These are phyloP conservation scores for Phoxinus phoxinus DNA, from an alignment of 2,113 vertebrate species.

Conservation along the genomic window DNA sequence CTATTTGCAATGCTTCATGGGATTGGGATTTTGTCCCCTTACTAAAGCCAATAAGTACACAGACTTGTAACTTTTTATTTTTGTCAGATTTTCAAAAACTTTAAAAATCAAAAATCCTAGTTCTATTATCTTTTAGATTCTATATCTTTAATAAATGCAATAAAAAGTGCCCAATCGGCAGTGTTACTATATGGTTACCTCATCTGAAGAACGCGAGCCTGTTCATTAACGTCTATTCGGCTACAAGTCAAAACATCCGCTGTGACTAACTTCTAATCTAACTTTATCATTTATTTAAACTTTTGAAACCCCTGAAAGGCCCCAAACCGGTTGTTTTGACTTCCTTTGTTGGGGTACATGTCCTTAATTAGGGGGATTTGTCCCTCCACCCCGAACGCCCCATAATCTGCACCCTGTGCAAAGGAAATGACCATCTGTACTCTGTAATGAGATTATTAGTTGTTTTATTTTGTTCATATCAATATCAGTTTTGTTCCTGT, in stretches of 20 bases:
- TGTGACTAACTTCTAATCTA: not conserved
- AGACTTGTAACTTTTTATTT: too few relatives aligned
- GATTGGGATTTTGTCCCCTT: too few relatives aligned
- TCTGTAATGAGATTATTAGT: not conserved
- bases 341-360: not conserved
- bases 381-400: not conserved
- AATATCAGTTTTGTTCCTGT: not conserved
- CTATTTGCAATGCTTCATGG: too few relatives aligned
- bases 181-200: too few relatives aligned
- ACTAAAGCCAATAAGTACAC: too few relatives aligned
- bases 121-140: too few relatives aligned
- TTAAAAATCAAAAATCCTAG: too few relatives aligned
- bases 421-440: not conserved
- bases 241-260: not conserved
- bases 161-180: too few relatives aligned
- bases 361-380: not conserved
- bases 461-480: too few relatives aligned
- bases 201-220: not conserved
- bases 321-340: not conserved
- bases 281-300: not conserved
- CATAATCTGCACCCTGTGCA: not conserved
- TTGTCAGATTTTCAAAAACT: too few relatives aligned
- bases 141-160: too few relatives aligned
- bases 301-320: not conserved
- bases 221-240: not conserved